Evolutionary conservation across 2,113 vertebrate species (phyloP).

Genomic region (Antechinus flavipes): DNA sequence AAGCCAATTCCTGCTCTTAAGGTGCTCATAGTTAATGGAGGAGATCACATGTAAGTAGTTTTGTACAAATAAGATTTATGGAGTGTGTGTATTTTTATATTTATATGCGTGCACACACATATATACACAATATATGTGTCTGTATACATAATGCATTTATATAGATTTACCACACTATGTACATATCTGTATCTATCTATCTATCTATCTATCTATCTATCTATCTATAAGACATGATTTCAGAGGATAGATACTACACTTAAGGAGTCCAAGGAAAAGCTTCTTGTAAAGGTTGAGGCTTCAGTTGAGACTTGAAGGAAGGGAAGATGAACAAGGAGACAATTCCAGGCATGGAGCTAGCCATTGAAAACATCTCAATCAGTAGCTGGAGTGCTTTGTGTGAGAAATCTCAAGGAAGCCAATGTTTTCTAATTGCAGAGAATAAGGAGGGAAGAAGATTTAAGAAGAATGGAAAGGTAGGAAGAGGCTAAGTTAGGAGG

Average conservation of each 20-base stretch:
- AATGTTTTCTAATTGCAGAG: not conserved
- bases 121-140: no score
- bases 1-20: not conserved
- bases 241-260: not conserved
- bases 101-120: not conserved
- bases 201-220: no score
- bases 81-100: no score
- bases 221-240: not conserved
- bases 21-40: not conserved
- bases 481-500: not conserved
- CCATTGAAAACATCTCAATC: not conserved
- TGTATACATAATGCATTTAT: no score
- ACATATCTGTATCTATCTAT: no score
- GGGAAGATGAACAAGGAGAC: not conserved
- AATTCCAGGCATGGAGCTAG: not conserved
- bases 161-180: no score
- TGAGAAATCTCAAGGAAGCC: not conserved
- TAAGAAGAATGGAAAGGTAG: not conserved
- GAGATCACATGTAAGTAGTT: not conserved
- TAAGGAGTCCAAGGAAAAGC: not conserved
- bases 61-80: not conserved
- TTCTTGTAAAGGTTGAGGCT: not conserved
- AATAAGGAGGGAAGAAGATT: not conserved
- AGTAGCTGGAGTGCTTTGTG: not conserved
- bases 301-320: not conserved